Conservation (phyloP, 2,113 vertebrate genomes). For the Myiopsitta monachus region DNA sequence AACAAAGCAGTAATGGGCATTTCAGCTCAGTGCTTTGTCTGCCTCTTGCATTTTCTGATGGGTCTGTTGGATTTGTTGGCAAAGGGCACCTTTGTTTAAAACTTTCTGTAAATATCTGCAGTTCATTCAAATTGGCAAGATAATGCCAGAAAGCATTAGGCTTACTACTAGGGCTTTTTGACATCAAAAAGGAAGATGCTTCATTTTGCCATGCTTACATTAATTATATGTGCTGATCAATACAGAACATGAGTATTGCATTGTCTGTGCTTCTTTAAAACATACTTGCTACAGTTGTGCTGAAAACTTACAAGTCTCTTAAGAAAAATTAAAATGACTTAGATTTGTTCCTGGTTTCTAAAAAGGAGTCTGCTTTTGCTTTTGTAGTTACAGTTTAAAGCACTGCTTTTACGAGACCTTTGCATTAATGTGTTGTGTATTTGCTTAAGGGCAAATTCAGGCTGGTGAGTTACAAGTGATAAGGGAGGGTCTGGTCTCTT, state of each 20-base stretch:
- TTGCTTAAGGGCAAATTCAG: neutral
- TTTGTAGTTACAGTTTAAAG: neutral
- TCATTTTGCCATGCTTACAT: neutral
- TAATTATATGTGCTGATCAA: neutral
- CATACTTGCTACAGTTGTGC: neutral
- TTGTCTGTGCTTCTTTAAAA: neutral
- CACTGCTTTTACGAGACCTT: neutral
- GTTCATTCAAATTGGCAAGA: neutral
- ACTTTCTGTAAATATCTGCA: neutral
- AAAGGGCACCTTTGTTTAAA: neutral
- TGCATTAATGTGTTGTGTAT: neutral
- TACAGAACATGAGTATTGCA: neutral
- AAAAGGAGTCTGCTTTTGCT: neutral
- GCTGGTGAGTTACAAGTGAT: neutral
- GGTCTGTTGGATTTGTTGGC: neutral
- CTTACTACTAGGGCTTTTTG: neutral
- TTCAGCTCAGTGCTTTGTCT: constrained; percentile 13
- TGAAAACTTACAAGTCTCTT: neutral
- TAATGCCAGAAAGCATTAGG: neutral
- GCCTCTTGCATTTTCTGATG: neutral
- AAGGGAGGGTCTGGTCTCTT: neutral
- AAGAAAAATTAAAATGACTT: neutral
- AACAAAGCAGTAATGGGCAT: constrained; percentile 55
- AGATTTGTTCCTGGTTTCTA: neutral
- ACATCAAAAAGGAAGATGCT: neutral